Evolutionary conservation across 2,797 vertebrate species (phyloP).

Genomic region (Pseudomugil tenellus): DNA sequence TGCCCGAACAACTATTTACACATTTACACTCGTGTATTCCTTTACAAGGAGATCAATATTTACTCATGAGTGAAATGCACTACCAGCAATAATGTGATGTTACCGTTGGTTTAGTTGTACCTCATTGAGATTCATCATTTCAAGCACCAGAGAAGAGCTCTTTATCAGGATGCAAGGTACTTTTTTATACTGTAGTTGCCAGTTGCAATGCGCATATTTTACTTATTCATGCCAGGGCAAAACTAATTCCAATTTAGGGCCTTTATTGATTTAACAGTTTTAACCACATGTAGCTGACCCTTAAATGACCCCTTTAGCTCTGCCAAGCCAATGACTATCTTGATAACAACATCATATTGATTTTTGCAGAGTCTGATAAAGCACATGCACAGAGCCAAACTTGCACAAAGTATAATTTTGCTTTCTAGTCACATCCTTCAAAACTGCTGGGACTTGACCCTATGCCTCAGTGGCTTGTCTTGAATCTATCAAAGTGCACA

Average conservation of each 20-base stretch:
- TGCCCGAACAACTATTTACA: constrained; percentile 73
- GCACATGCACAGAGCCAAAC: constrained; percentile 55
- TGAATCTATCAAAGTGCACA: constrained; percentile 75
- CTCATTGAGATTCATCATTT: constrained; percentile 45
- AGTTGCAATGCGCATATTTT: constrained; percentile 36
- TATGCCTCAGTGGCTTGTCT: constrained; percentile 69
- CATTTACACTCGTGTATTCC: constrained; percentile 65
- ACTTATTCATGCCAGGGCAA: constrained; percentile 40
- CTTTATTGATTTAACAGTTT: constrained; percentile 72
- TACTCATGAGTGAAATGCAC: constrained; percentile 75
- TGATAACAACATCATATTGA: constrained; percentile 69
- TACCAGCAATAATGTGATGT: constrained; percentile 60
- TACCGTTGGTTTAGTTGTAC: constrained; percentile 34
- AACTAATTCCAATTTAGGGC: constrained; percentile 59
- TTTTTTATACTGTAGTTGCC: no score
- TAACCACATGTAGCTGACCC: constrained; percentile 69
- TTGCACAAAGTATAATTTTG: constrained; percentile 49
- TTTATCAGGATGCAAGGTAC: constrained; percentile 35
- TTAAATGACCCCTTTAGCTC: constrained; percentile 54
- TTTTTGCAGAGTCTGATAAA: constrained; percentile 47
- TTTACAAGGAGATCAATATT: constrained; percentile 79
- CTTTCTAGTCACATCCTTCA: constrained; percentile 72
- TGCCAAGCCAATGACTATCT: constrained; percentile 51
- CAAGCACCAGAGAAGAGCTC: constrained; percentile 41
- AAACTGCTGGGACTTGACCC: constrained; percentile 74